Conservation (phyloP, 2,888 invertebrate genomes). For the Pristionchus fissidentatus region DNA sequence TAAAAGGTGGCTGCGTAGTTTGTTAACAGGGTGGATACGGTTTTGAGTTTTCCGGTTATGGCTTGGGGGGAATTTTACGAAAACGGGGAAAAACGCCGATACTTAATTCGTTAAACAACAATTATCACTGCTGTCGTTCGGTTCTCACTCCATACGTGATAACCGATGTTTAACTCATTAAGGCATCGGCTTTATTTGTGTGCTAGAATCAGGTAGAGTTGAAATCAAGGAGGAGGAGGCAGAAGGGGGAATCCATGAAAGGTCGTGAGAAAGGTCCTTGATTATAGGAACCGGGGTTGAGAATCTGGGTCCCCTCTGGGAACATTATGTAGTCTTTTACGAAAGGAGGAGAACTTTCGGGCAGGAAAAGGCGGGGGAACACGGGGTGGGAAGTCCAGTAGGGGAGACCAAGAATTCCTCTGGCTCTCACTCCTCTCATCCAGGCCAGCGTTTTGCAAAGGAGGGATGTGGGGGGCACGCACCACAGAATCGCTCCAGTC, state of each 20-base stretch:
- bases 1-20: too few species aligned
- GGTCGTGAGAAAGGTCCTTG: neutral
- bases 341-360: neutral
- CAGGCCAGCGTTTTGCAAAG: neutral
- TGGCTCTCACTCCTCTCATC: conserved; percentile 11
- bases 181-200: too few species aligned
- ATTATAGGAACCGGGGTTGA: neutral
- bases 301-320: neutral
- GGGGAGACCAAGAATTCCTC: neutral
- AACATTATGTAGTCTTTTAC: neutral
- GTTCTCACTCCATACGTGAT: too few species aligned
- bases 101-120: too few species aligned
- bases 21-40: too few species aligned
- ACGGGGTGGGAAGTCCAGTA: conserved; percentile 22
- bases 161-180: too few species aligned
- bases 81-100: too few species aligned
- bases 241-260: neutral
- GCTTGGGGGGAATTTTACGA: too few species aligned
- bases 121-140: too few species aligned
- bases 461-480: conserved; percentile 2
- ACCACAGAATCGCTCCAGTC: neutral
- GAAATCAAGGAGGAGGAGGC: conserved; percentile 5
- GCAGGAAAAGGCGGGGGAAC: neutral
- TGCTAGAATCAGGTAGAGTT: conserved; percentile 18
- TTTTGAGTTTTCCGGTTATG: too few species aligned